Evolutionary conservation across 2,113 vertebrate species (phyloP), one percentile per base, ranked within the genome.

Genomic region (Lepisosteus osseus): DNA sequence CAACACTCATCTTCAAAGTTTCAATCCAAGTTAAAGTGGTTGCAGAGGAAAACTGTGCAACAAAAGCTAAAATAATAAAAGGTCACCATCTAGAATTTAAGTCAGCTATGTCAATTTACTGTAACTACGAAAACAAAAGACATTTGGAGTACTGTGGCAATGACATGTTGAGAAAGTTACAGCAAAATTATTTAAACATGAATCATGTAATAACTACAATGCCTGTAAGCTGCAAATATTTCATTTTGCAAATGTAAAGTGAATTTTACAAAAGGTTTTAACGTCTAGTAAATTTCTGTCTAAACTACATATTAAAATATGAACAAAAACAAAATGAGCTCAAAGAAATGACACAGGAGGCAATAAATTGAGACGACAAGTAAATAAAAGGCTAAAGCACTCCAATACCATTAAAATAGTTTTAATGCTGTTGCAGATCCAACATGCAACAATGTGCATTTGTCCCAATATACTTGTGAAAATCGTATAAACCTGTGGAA

Each of bases 351-450:
- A 99, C 96, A 99, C 97, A 83, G 96, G 97, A 99, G 97, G 96
- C 97, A 99, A 99, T 95, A 99, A 99, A 98, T 98, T 95, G 97
- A 99, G 95, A 99, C 97, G 93, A 98, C 97, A 98, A 99, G 95
- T 97, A 96, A 99, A 99, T 95, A 98, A 99, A 99, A 99, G 96
- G 95, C 96, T 98, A 98, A 98, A 97, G 96, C 97, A 99, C 95
- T 98, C 95, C 95, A 95, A 98, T 97, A 98, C 96, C 89, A 97
- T 95, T 98, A 94, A 99, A 99, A 98, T 88, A 81, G 94, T 97
- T 99, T 99, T 99, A 99, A 99, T 99, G 95, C 95, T 98, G 97
- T 99, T 99, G 97, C 97, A 99, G 94, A 90, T 92, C 89, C 96
- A 96, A 95, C 95, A 97, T 98, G 97, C 97, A 99, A 99, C 97